Evolutionary conservation across 1,140 invertebrate genomes (phyloP).

Genomic region (Semibalanus balanoides): DNA sequence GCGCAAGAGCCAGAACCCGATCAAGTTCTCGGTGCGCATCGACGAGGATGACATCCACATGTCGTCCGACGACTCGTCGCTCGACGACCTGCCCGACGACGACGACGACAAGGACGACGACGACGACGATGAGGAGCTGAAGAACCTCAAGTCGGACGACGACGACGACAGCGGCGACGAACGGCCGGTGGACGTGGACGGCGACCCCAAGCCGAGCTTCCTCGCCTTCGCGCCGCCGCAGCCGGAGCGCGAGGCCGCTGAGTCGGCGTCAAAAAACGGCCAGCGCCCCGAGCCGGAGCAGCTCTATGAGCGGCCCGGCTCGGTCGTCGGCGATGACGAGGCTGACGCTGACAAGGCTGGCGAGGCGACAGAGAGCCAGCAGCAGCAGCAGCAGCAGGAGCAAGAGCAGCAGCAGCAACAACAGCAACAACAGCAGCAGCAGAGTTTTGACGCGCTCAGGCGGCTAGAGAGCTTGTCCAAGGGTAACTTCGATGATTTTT

Average conservation of each 20-base stretch:
- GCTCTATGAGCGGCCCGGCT: neutral
- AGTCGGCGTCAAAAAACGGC: neutral
- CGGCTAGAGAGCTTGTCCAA: slow-evolving; percentile 65
- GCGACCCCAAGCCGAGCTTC: slow-evolving; percentile 7
- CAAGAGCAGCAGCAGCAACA: slow-evolving; percentile 16
- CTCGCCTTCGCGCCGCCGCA: neutral
- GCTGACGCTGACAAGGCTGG: slow-evolving; percentile 7
- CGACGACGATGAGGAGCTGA: slow-evolving; percentile 43
- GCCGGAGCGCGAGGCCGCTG: neutral
- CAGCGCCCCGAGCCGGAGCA: too few species aligned
- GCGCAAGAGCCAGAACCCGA: slow-evolving; percentile 82
- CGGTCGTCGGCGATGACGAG: neutral
- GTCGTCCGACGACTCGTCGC: slow-evolving; percentile 47
- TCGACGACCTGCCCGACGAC: slow-evolving; percentile 39
- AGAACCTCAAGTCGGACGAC: slow-evolving; percentile 24
- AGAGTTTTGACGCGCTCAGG: slow-evolving; percentile 48
- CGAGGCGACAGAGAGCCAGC: neutral
- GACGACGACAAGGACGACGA: slow-evolving; percentile 27
- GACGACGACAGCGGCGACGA: slow-evolving; percentile 8
- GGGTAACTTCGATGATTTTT: slow-evolving; percentile 48
- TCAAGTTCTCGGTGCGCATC: slow-evolving; percentile 46
- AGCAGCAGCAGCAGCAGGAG: slow-evolving; percentile 16
- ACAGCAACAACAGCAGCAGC: slow-evolving; percentile 16
- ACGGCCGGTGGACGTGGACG: neutral
- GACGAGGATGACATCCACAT: slow-evolving; percentile 40